Percentiles rank a stretch among this genome's conserved stretches.
Evolutionary conservation across 2,888 invertebrate genomes (phyloP).

Genomic region (Polydrusus cervinus): DNA sequence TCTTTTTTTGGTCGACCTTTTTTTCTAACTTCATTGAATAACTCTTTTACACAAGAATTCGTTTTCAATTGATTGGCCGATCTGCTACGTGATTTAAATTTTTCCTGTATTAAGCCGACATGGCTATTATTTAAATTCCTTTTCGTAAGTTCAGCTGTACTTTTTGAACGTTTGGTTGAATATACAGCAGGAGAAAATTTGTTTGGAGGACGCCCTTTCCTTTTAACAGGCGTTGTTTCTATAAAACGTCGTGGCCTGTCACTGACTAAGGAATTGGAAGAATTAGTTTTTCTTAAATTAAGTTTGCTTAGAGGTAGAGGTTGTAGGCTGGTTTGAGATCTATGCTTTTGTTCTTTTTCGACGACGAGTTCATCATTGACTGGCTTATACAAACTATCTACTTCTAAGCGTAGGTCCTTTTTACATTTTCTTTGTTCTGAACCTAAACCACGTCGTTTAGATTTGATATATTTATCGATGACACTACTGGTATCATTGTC

Average conservation of each 20-base stretch:
- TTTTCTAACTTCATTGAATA: slow-evolving; percentile 6
- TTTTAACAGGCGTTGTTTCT: slow-evolving; percentile 10
- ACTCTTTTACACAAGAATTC: not conserved
- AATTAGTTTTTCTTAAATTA: not conserved
- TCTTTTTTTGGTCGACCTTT: not conserved
- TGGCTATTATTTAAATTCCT: not conserved
- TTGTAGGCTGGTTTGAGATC: slow-evolving; percentile 1
- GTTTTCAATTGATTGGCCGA: not conserved
- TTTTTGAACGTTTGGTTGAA: not conserved
- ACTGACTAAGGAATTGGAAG: not conserved
- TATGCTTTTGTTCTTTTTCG: not conserved
- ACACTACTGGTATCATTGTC: not conserved
- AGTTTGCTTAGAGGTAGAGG: not conserved
- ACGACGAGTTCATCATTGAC: not conserved
- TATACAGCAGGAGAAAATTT: slow-evolving; percentile 10
- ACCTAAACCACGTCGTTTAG: not conserved
- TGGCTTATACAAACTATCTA: too few relatives aligned
- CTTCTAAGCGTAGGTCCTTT: not conserved
- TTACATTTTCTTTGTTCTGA: not conserved
- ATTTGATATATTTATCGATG: not conserved
- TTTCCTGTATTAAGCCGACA: not conserved
- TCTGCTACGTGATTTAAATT: not conserved
- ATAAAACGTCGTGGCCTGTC: not conserved
- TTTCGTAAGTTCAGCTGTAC: not conserved
- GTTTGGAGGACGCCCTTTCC: not conserved